Conservation (phyloP, 1,140 invertebrate species). For the Caenorhabditis tropicalis region DNA sequence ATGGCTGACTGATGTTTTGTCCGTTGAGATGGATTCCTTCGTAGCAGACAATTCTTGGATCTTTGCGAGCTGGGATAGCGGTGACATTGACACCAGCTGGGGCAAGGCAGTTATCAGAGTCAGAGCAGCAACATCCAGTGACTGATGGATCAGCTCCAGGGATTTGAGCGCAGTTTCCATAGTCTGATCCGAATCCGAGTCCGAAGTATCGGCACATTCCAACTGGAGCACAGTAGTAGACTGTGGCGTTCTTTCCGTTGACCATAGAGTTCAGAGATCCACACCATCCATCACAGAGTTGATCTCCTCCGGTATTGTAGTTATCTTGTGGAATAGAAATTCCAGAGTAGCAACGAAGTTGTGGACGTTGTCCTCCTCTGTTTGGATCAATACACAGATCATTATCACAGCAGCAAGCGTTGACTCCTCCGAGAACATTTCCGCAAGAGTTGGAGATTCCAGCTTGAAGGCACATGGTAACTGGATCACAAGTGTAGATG, state of each 20-base stretch:
- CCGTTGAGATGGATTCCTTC: constrained; percentile 53
- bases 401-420: constrained; percentile 45
- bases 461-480: constrained; percentile 46
- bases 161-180: constrained; percentile 40
- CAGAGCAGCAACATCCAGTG: constrained; percentile 50
- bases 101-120: constrained; percentile 37
- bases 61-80: constrained; percentile 28
- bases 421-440: constrained; percentile 6
- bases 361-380: background rate
- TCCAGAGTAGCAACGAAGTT: constrained; percentile 55
- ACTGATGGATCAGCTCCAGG: constrained; percentile 38
- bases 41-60: constrained; percentile 51
- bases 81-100: constrained; percentile 43
- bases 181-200: constrained; percentile 49
- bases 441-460: constrained; percentile 46
- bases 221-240: constrained; percentile 52
- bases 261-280: constrained; percentile 33
- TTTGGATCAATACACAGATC: constrained; percentile 50
- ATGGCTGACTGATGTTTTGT: background rate
- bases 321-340: constrained; percentile 47
- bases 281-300: constrained; percentile 48
- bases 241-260: constrained; percentile 48
- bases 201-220: constrained; percentile 44
- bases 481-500: constrained; percentile 57
- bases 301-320: constrained; percentile 43